A percentile compares a stretch with the other conserved stretches of the same genome.
These are phyloP conservation scores for Percopsis transmontana DNA, from an alignment of 2,113 vertebrate genomes.

Conservation along the genomic window DNA sequence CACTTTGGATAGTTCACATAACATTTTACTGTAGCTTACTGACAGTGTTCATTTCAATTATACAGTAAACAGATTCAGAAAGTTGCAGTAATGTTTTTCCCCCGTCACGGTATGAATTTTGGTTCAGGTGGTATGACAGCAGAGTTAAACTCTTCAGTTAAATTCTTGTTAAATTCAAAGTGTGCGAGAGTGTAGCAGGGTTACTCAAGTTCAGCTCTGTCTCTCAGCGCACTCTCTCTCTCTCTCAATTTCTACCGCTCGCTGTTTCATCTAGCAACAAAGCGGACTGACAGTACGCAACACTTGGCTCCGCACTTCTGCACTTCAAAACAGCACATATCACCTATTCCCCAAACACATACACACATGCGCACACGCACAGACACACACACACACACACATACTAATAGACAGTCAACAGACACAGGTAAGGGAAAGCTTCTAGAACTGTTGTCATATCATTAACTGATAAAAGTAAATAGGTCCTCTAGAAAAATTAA, in stretches of 20 bases:
- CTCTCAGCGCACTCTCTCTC: constrained; percentile 7
- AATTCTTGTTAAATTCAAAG: constrained; percentile 3
- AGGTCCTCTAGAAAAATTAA: too few species aligned
- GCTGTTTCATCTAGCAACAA: constrained; percentile 69
- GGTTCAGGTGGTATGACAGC: not conserved
- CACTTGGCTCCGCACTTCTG: constrained; percentile 50
- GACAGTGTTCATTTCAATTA: too few species aligned
- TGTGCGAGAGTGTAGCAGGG: not conserved
- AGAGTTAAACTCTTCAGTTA: not conserved
- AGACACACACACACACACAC: not conserved
- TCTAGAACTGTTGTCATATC: too few species aligned
- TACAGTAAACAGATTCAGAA: too few species aligned
- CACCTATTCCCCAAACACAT: constrained; percentile 40
- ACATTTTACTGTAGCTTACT: too few species aligned
- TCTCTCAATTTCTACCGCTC: constrained; percentile 26
- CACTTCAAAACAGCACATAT: constrained; percentile 56
- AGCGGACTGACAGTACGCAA: constrained; percentile 59
- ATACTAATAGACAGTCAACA: not conserved
- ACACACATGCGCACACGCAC: not conserved
- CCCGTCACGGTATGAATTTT: not conserved
- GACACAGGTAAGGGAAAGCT: too few species aligned
- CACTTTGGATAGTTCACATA: too few species aligned
- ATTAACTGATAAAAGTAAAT: too few species aligned
- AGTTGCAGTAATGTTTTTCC: not conserved
- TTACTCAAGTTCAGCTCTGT: constrained; percentile 7